Percentiles rank a stretch among this genome's conserved stretches.
Conservation (phyloP, 1,140 invertebrate genomes). For the Thaumatotibia leucotreta region DNA sequence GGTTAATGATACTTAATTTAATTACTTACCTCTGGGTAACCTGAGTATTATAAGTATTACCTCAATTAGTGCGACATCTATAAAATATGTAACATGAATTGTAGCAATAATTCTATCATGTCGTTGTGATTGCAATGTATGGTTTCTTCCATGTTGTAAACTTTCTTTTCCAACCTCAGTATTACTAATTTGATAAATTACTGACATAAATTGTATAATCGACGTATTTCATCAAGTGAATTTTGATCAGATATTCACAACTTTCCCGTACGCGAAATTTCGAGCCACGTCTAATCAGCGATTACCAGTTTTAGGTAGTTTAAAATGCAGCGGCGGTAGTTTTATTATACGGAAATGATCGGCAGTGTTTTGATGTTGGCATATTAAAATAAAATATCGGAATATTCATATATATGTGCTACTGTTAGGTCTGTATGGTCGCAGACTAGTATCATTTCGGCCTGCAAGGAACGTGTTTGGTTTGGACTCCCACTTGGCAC, state of each 20-base stretch:
- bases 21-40: no score
- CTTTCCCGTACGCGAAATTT: background rate
- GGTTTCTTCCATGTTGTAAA: background rate
- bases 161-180: background rate
- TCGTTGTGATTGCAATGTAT: background rate
- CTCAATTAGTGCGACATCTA: background rate
- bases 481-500: no score
- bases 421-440: no score
- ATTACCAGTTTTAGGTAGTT: background rate
- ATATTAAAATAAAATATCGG: no score
- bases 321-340: background rate
- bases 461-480: no score
- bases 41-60: no score
- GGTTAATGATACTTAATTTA: no score
- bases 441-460: no score
- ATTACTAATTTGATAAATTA: conserved; percentile 5
- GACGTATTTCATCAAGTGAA: background rate
- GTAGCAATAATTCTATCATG: background rate
- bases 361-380: background rate
- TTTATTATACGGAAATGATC: background rate
- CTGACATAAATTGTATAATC: conserved; percentile 8
- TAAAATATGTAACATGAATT: background rate
- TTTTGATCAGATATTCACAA: background rate
- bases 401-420: no score
- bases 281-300: background rate